Base-by-base conservation (phyloP, 2,888 invertebrate genomes). In the Noctua janthina region DNA sequence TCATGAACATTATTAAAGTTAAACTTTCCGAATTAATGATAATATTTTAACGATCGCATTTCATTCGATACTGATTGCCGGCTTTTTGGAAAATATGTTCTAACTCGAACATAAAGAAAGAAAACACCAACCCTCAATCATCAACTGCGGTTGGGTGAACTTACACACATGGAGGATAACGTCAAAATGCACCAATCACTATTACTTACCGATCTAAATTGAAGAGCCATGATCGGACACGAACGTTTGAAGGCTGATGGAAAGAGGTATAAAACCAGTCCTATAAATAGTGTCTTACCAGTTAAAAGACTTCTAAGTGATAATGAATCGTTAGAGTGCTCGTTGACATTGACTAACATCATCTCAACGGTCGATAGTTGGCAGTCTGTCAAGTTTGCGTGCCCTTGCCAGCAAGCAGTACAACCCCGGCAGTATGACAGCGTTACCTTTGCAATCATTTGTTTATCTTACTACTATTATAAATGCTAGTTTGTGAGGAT, bases 281-380 rank as follows among this genome's bases (percentile, higher is more conserved):
- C 59, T 74, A 79, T 74, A 78, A 73, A 72, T 73, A 81, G 69
- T 54, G 62, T 17, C 66, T 54, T 72, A 74, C 73, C 72, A 83
- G 75, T 84, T 82, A 79, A 87, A 86, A 82, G 86, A 74, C 74
- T 83, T 81, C 83, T 88, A 90, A 91, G 86, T 90, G 88, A 88
- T 91, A 92, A 92, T 92, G 90, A 92, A 90, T 90, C 88, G 88
- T 87, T 74, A 56, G 81, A 94, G 93, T 91, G 93, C 87, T 86
- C 88, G 92, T 95, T 96, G 96, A 96, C 96, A 95, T 95, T 96
- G 96, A 93, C 91, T 90, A 89, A 82, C 91, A 91, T 92, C 92
- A 93, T 93, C 89, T 89, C 85, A 90, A 86, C 88, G 93, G 92
- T 95, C 94, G 94, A 95, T 95, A 95, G 93, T 95, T 96, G 96